These are phyloP conservation scores for Labeo catla DNA, from an alignment of 2,113 vertebrate genomes.

Conservation along the genomic window DNA sequence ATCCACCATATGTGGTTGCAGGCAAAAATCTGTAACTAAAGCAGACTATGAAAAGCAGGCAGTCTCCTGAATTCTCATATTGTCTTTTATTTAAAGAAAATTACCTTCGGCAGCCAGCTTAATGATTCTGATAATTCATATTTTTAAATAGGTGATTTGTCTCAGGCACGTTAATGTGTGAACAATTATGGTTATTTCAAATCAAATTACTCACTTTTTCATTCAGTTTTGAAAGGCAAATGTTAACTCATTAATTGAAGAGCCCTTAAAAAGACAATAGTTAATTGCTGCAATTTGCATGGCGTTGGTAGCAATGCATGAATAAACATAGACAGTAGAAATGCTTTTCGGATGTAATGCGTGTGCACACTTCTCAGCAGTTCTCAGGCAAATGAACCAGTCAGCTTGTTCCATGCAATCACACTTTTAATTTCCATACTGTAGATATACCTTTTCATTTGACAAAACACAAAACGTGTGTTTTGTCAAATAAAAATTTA, in stretches of 20 bases:
- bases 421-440: neutral
- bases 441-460: no score
- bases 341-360: neutral
- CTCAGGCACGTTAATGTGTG: slow-evolving; percentile 12
- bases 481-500: neutral
- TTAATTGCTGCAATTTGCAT: slow-evolving; percentile 30
- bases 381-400: neutral
- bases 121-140: slow-evolving; percentile 8
- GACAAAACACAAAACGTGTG: no score
- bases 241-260: slow-evolving; percentile 37
- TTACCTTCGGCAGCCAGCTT: neutral
- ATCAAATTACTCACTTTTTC: slow-evolving; percentile 29
- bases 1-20: neutral
- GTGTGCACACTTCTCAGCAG: neutral
- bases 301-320: neutral
- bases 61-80: neutral
- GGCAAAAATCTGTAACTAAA: neutral
- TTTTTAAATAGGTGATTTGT: slow-evolving; percentile 12
- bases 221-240: slow-evolving; percentile 31
- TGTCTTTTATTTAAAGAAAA: neutral
- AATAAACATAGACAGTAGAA: slow-evolving; percentile 1
- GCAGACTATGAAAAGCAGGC: neutral
- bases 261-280: slow-evolving; percentile 26
- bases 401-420: neutral
- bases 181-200: slow-evolving; percentile 28